Percentiles rank a stretch among this genome's conserved stretches.
phyloP scores from a whole-genome alignment of 92 coral and sea anemone species.

The Virgularia gustaviana region DNA sequence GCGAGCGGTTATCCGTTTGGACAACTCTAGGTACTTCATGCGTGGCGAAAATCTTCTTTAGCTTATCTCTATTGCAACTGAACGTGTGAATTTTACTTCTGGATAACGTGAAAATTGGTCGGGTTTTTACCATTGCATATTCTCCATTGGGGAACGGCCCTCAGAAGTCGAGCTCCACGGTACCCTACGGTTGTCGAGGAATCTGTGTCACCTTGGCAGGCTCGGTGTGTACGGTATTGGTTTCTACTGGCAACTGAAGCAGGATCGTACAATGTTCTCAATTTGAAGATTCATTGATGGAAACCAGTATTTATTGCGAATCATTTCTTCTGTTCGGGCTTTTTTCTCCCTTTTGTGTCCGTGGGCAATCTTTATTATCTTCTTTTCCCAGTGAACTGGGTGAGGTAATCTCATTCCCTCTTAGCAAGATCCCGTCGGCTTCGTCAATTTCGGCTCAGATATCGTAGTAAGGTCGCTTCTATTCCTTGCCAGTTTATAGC shows the following conservation, averaged over 20 bases:
- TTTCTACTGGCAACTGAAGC: slow-evolving; percentile 44
- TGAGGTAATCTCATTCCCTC: too few relatives aligned
- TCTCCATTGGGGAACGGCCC: slow-evolving; percentile 27
- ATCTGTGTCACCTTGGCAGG: slow-evolving; percentile 19
- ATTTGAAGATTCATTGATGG: slow-evolving; percentile 31
- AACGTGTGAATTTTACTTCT: slow-evolving; percentile 15
- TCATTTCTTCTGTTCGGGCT: neutral
- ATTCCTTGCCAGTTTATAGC: neutral
- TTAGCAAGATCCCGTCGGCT: neutral
- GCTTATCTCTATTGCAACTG: slow-evolving; percentile 31
- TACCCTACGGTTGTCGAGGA: slow-evolving; percentile 2
- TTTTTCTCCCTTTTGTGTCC: neutral
- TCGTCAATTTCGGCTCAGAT: neutral
- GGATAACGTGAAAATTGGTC: slow-evolving; percentile 21
- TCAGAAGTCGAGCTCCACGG: slow-evolving; percentile 5
- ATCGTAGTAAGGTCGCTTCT: neutral
- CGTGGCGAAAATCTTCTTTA: slow-evolving; percentile 46
- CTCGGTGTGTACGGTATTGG: neutral
- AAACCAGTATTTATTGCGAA: slow-evolving; percentile 19
- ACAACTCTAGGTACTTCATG: slow-evolving; percentile 47
- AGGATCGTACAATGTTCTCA: slow-evolving; percentile 47
- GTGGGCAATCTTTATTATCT: slow-evolving; percentile 19
- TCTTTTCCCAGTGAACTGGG: too few relatives aligned
- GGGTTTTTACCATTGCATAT: slow-evolving; percentile 17
- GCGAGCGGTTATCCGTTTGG: slow-evolving; percentile 60